Percentiles rank a stretch among this genome's conserved stretches.
Conservation (phyloP, 1,140 invertebrate genomes). For the Luehdorfia chinensis region DNA sequence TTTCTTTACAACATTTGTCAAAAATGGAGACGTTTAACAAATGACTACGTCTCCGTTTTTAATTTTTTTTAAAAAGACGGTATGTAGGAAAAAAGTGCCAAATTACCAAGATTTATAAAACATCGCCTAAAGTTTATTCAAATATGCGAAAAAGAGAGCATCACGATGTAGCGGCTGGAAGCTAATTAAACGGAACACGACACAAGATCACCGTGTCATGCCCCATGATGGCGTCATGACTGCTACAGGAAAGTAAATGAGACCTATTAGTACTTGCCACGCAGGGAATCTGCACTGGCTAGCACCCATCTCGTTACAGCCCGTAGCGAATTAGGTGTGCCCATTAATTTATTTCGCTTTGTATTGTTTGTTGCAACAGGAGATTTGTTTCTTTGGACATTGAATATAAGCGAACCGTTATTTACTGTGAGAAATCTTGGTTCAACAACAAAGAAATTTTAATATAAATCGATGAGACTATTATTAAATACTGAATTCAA, state of each 20-base stretch:
- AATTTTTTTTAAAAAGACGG: too few relatives aligned
- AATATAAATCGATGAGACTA: background rate
- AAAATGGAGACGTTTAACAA: too few relatives aligned
- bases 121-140: too few relatives aligned
- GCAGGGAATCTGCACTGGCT: slow-evolving; percentile 25
- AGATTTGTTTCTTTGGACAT: slow-evolving; percentile 10
- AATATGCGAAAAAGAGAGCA: too few relatives aligned
- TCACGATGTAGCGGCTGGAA: too few relatives aligned
- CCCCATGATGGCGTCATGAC: slow-evolving; percentile 32
- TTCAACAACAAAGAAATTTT: background rate
- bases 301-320: slow-evolving; percentile 28
- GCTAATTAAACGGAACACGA: slow-evolving; percentile 62
- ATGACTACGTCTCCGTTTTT: too few relatives aligned
- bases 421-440: slow-evolving; percentile 1
- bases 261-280: slow-evolving; percentile 56
- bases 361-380: background rate
- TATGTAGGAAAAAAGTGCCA: too few relatives aligned
- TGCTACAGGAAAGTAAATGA: slow-evolving; percentile 51
- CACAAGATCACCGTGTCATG: slow-evolving; percentile 44
- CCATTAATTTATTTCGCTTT: slow-evolving; percentile 27
- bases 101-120: too few relatives aligned
- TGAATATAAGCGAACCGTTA: slow-evolving; percentile 1
- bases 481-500: background rate
- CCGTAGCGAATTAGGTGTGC: slow-evolving; percentile 23
- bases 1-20: too few relatives aligned